phyloP scores from a whole-genome alignment of 2,113 vertebrate species.

The Geococcyx californianus region DNA sequence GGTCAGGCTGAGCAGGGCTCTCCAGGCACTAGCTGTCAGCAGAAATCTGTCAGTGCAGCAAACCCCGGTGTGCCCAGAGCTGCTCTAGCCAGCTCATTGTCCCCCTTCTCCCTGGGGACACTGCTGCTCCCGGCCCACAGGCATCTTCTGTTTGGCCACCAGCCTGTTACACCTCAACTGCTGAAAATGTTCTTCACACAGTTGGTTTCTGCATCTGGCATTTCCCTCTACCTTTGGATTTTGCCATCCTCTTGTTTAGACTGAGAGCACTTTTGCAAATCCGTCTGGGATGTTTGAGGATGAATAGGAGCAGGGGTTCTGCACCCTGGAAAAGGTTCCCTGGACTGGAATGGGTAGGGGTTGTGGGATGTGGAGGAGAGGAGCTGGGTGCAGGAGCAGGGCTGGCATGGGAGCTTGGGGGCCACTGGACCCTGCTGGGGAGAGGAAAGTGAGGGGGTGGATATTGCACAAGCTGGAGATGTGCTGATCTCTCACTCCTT shows the following conservation, averaged over 20 bases:
- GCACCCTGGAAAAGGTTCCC: neutral
- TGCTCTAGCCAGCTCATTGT: neutral
- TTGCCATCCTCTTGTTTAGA: neutral
- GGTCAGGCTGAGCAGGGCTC: neutral
- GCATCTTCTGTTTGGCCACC: neutral
- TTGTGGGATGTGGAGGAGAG: neutral
- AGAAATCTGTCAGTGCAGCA: neutral
- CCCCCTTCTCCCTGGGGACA: neutral
- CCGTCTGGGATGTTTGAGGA: neutral
- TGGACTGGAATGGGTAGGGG: too few species aligned
- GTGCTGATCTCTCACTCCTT: slow-evolving; percentile 18
- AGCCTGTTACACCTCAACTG: neutral
- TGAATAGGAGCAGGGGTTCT: neutral
- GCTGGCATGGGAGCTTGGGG: neutral
- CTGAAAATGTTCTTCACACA: fast-evolving
- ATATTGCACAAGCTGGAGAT: neutral
- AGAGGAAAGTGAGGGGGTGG: neutral
- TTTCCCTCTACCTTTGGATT: neutral
- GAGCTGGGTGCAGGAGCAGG: neutral
- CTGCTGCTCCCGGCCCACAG: neutral
- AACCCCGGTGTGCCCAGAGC: neutral
- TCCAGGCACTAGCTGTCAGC: neutral
- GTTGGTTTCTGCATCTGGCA: fast-evolving
- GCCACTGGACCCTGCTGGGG: neutral
- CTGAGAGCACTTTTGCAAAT: neutral